These are phyloP conservation scores for Lucilia sericata DNA, from an alignment of 1,140 invertebrate species.

Conservation along the genomic window DNA sequence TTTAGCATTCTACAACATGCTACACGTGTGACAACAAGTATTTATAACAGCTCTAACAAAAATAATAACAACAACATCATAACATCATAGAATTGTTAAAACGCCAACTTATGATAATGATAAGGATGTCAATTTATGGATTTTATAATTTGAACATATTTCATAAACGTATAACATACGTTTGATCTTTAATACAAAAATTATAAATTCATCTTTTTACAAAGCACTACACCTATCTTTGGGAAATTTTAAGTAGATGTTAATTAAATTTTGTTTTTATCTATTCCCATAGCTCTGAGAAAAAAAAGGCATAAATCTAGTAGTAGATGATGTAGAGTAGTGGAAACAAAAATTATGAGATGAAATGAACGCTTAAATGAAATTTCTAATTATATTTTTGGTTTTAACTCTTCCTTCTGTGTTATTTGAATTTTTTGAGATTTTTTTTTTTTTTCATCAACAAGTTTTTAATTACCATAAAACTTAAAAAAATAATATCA, in stretches of 20 bases:
- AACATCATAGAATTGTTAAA: background rate
- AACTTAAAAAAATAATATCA: background rate
- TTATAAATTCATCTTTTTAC: no score
- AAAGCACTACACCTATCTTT: background rate
- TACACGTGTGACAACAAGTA: background rate
- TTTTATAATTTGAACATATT: background rate
- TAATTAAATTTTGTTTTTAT: background rate
- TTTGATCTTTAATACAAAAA: background rate
- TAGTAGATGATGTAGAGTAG: no score
- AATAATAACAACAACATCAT: no score
- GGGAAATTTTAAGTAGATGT: background rate
- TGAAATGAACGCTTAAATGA: background rate
- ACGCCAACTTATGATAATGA: slow-evolving; percentile 8
- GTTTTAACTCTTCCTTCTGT: background rate
- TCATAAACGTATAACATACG: background rate
- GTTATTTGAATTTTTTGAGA: background rate
- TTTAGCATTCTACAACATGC: background rate
- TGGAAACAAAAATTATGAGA: background rate
- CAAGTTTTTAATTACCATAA: slow-evolving; percentile 17
- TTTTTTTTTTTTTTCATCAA: slow-evolving; percentile 7
- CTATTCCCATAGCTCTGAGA: background rate
- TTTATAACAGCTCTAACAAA: background rate
- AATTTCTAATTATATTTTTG: background rate
- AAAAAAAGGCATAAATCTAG: no score
- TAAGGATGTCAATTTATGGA: slow-evolving; percentile 4